Percentiles rank a stretch among this genome's conserved stretches.
These are phyloP conservation scores for Pammene aurita DNA, from an alignment of 2,888 invertebrate genomes.

Conservation along the genomic window DNA sequence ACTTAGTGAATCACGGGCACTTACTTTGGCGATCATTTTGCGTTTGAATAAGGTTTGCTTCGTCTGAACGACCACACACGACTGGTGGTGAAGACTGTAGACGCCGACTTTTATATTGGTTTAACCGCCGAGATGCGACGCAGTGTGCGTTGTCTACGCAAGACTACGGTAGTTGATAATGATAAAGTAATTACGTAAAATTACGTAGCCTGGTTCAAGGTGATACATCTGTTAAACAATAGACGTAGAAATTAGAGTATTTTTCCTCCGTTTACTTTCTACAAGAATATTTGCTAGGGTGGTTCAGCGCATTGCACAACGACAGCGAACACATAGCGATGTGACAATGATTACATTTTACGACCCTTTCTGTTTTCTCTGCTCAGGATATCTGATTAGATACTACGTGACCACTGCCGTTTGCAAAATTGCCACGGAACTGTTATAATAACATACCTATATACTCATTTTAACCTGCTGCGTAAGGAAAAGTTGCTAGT, in stretches of 20 bases:
- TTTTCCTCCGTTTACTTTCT: conserved; percentile 14
- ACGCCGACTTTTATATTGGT: conserved; percentile 78
- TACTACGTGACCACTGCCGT: conserved; percentile 49
- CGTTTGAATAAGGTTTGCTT: conserved; percentile 77
- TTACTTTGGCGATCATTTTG: conserved; percentile 82
- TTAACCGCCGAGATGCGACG: conserved; percentile 72
- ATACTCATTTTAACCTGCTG: background rate
- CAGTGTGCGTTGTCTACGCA: conserved; percentile 68
- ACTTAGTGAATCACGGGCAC: conserved; percentile 61
- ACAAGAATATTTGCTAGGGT: conserved; percentile 13
- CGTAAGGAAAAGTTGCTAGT: background rate
- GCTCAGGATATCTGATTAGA: conserved; percentile 47
- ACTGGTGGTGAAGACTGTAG: conserved; percentile 72
- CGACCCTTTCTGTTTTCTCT: conserved; percentile 50
- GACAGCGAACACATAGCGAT: conserved; percentile 43
- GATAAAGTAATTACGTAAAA: conserved; percentile 79
- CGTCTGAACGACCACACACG: conserved; percentile 80
- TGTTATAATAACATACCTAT: conserved; percentile 40
- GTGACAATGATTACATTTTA: conserved; percentile 52
- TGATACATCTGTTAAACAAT: conserved; percentile 25
- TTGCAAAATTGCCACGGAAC: conserved; percentile 50
- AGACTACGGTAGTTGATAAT: conserved; percentile 81
- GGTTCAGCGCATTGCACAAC: conserved; percentile 36
- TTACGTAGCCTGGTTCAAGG: conserved; percentile 77
- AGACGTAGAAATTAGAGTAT: conserved; percentile 20